phyloP scores from a whole-genome alignment of 2,113 vertebrate genomes.

The Alectura lathami region DNA sequence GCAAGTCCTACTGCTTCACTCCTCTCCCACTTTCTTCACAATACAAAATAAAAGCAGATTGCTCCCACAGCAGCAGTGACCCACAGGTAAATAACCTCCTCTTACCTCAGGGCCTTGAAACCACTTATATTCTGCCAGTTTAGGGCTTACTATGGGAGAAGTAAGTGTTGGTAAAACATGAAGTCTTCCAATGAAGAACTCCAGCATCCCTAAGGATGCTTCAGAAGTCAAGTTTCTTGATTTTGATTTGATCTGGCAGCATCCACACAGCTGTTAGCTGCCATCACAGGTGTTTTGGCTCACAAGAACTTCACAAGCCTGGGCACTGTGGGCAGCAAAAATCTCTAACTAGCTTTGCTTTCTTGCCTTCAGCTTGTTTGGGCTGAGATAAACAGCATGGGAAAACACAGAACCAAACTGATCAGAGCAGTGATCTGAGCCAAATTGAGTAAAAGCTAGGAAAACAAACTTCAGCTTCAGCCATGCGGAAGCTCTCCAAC shows the following conservation, averaged over 20 bases:
- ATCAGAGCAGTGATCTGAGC: neutral
- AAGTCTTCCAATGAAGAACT: neutral
- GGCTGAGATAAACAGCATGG: neutral
- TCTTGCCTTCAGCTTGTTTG: neutral
- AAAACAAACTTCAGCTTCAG: conserved; percentile 1
- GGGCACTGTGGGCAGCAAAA: neutral
- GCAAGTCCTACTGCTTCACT: neutral
- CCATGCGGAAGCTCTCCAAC: neutral
- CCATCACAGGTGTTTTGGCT: neutral
- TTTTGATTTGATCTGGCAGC: neutral
- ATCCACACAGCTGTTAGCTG: neutral
- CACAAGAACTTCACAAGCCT: neutral
- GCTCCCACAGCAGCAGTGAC: neutral
- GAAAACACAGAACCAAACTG: neutral
- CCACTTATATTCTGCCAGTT: neutral
- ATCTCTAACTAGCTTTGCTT: neutral
- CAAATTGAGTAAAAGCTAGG: neutral
- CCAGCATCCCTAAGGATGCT: neutral
- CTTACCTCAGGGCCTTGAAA: neutral
- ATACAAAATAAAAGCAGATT: neutral
- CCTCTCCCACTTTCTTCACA: neutral
- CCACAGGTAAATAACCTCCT: neutral
- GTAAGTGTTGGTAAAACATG: neutral
- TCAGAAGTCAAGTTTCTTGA: neutral
- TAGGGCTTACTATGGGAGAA: neutral